These are phyloP conservation scores for Sinosuthora webbiana DNA, from an alignment of 2,113 vertebrate species.

Conservation along the genomic window DNA sequence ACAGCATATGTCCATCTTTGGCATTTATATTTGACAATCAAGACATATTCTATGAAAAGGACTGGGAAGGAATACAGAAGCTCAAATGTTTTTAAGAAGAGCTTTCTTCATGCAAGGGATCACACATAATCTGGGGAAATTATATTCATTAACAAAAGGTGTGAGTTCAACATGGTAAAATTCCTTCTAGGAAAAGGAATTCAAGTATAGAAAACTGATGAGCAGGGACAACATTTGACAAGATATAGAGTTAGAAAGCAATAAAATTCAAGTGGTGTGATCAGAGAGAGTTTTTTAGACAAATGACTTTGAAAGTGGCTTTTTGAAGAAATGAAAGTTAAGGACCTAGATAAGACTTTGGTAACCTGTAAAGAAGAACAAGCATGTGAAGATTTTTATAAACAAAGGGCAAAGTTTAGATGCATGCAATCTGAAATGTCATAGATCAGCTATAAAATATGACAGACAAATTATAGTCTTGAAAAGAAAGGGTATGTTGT, in stretches of 20 bases:
- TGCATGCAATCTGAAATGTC: not conserved
- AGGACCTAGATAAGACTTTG: not conserved
- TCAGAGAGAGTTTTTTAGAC: not conserved
- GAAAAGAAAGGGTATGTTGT: not conserved
- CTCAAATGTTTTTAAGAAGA: not conserved
- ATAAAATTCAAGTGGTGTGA: not conserved
- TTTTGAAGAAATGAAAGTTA: not conserved
- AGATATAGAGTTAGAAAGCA: not conserved
- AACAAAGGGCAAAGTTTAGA: not conserved
- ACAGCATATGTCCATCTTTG: not conserved
- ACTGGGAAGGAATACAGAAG: not conserved
- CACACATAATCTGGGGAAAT: not conserved
- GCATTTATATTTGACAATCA: not conserved
- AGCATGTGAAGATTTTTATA: not conserved
- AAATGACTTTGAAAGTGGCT: not conserved
- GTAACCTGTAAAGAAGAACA: constrained; percentile 30
- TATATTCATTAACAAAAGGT: not conserved
- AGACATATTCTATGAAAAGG: not conserved
- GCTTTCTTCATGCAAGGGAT: not conserved
- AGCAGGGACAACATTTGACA: not conserved
- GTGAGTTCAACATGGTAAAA: not conserved
- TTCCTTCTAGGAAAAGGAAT: not conserved
- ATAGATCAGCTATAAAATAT: not conserved
- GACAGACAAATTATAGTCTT: not conserved
- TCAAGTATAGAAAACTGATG: not conserved